Evolutionary conservation across 2,797 vertebrate genomes (phyloP).

Genomic region (Petrocephalus sullivani): DNA sequence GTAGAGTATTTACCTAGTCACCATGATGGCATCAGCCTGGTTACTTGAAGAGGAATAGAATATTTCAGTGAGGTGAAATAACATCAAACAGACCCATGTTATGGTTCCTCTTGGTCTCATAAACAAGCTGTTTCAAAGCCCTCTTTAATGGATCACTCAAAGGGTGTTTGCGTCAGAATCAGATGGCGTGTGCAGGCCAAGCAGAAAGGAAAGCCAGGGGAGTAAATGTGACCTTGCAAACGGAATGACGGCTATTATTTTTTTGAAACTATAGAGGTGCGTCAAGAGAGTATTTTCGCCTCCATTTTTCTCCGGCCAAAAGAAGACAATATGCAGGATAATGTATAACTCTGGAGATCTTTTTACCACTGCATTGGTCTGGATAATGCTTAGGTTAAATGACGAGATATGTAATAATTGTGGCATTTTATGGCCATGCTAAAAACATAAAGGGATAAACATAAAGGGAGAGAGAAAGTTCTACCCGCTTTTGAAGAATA

Average conservation of each 20-base stretch:
- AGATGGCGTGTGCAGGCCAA: neutral
- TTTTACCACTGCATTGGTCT: neutral
- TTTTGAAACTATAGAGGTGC: neutral
- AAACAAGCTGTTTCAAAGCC: neutral
- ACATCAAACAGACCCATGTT: neutral
- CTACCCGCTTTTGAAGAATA: neutral
- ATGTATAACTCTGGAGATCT: neutral
- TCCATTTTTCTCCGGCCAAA: neutral
- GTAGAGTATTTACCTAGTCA: neutral
- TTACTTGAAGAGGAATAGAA: neutral
- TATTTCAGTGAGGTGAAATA: neutral
- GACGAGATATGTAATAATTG: neutral
- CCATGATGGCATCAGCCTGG: neutral
- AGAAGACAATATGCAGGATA: neutral
- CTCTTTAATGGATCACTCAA: neutral
- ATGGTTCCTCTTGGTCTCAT: neutral
- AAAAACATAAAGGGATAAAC: neutral
- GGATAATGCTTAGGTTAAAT: neutral
- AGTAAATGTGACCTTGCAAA: neutral
- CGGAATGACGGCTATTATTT: neutral
- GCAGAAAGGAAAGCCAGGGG: neutral
- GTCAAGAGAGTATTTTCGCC: neutral
- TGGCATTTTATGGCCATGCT: neutral
- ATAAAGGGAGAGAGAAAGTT: neutral
- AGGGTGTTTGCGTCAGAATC: neutral